Conservation (phyloP, 2,888 invertebrate species). For the Syritta pipiens region DNA sequence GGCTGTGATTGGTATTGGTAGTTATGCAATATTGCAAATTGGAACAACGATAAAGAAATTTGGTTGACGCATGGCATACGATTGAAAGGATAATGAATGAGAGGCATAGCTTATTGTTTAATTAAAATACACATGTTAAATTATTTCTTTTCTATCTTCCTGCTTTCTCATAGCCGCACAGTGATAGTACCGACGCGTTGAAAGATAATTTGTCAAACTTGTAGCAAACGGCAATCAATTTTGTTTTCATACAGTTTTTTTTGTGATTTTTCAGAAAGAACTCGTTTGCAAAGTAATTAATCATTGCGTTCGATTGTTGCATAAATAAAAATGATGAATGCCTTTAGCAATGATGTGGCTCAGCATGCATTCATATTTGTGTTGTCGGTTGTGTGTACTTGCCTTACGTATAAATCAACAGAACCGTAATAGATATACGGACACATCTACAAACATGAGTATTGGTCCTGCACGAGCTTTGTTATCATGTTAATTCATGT, state of each 20-base stretch:
- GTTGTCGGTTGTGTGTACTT: not conserved
- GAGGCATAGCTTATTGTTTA: slow-evolving; percentile 12
- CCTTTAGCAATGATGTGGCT: slow-evolving; percentile 22
- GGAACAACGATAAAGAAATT: slow-evolving; percentile 8
- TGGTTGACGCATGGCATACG: not conserved
- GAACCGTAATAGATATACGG: not conserved
- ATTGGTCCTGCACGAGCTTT: no score
- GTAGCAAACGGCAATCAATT: slow-evolving; percentile 47
- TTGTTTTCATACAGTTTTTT: slow-evolving; percentile 10
- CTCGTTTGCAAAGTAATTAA: slow-evolving; percentile 30
- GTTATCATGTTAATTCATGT: no score
- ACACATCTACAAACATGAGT: not conserved
- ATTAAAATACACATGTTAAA: slow-evolving; percentile 33
- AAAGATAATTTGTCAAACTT: slow-evolving; percentile 35
- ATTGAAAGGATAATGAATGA: slow-evolving; percentile 8
- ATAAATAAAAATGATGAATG: slow-evolving; percentile 52
- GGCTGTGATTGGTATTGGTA: slow-evolving; percentile 36
- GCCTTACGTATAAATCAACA: not conserved
- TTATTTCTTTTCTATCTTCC: no score
- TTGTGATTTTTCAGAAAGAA: slow-evolving; percentile 17
- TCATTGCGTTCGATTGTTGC: slow-evolving; percentile 44
- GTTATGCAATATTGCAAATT: slow-evolving; percentile 18
- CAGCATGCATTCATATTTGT: slow-evolving; percentile 6
- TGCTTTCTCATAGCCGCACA: no score
- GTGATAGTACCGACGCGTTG: no score